Evolutionary conservation across 2,888 invertebrate genomes (phyloP).

Genomic region (Capitulum mitella): DNA sequence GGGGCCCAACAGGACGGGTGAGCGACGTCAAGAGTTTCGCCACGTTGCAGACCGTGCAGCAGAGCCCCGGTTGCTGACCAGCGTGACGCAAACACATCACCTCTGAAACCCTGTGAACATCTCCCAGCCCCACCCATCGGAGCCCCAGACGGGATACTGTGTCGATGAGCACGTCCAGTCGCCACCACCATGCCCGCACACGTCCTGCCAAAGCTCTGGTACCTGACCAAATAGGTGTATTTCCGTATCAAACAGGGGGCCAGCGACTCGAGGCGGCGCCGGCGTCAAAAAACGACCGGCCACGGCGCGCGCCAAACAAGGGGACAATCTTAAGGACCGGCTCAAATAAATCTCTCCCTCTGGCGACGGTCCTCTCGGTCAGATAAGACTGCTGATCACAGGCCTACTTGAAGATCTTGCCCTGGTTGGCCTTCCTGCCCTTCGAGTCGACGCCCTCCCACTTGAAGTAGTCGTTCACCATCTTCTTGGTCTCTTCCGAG

Average conservation of each 20-base stretch:
- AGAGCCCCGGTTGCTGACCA: no score
- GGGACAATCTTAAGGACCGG: no score
- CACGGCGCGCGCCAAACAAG: no score
- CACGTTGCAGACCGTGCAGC: no score
- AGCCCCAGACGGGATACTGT: neutral
- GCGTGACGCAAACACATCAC: neutral
- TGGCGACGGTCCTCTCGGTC: neutral
- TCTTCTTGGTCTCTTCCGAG: constrained; percentile 69
- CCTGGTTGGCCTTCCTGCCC: constrained; percentile 93
- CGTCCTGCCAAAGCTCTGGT: neutral
- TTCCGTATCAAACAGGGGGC: neutral
- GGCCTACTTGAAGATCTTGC: constrained; percentile 91
- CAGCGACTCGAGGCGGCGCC: neutral
- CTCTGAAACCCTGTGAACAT: neutral
- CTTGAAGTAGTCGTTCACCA: constrained; percentile 81
- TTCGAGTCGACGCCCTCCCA: constrained; percentile 79
- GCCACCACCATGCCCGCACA: neutral
- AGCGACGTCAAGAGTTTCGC: no score
- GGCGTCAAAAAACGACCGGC: no score
- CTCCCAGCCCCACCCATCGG: neutral
- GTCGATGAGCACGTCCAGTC: no score
- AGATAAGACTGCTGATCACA: no score
- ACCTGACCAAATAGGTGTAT: neutral
- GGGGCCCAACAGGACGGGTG: no score
- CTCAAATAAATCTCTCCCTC: neutral